Evolutionary conservation across 2,888 invertebrate genomes (phyloP), one percentile per base, ranked within the genome.

Genomic region (Anthophora plumipes): DNA sequence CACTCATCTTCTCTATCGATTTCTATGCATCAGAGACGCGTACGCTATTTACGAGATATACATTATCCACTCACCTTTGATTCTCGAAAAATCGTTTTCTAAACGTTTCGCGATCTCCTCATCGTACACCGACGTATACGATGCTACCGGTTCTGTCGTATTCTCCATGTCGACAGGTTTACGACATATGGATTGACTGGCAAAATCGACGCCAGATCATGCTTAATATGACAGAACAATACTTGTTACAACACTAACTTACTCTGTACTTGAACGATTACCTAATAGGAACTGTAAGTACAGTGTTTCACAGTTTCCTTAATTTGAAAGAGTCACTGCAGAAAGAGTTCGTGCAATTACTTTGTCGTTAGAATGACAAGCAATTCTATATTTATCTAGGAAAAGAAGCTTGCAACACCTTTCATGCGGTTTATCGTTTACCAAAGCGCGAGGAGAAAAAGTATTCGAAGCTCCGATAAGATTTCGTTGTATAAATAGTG

Each of bases 61-160:
- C 17, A 31, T n/a, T 43, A 57, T 43, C n/a, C 7, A 25, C 60
- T 90, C 88, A 92, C 93, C 92, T 87, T 89, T 85, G n/a, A 90
- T 80, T 66, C 92, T 90, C 20, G 87, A 83, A 82, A 93, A 94
- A 85, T 93, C 91, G 31, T 87, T 85, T 43, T 85, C 82, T 12
- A 93, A 81, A 46, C 69, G 80, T 52, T 85, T 74, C 6, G 67
- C 60, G 0, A 85, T 91, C 52, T 88, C 80, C 37, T 91, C 87
- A 63, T 92, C 89, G 82, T 93, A 94, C 61, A 92, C 85, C 52
- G 90, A 82, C 31, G 72, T 74, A 54, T 91, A 92, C 8, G 79
- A 61, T 61, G 82, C 41, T 41, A 67, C 61, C 41, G 70, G 67
- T 67, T 85, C 64, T 66, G 73, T 61, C 17, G 70, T 76, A 43